Evolutionary conservation across 2,888 invertebrate genomes (phyloP).

Genomic region (Leptura quadrifasciata): DNA sequence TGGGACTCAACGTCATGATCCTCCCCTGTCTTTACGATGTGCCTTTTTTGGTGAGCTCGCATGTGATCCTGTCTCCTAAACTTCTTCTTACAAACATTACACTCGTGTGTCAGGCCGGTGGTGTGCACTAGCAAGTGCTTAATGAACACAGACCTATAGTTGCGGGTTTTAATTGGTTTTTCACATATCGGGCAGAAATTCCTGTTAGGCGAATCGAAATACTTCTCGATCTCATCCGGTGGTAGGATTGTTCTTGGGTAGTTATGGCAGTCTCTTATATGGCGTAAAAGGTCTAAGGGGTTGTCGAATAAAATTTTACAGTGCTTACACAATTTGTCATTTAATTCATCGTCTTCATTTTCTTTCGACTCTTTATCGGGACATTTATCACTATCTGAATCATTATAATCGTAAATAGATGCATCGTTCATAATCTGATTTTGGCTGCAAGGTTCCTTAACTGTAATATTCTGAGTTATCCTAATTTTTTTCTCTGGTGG

Average conservation of each 20-base stretch:
- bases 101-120: constrained; percentile 45
- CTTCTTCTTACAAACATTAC: constrained; percentile 51
- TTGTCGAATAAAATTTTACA: constrained; percentile 46
- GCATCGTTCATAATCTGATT: constrained; percentile 12
- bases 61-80: constrained; percentile 54
- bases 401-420: constrained; percentile 55
- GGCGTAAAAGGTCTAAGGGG: constrained; percentile 50
- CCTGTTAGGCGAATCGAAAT: constrained; percentile 52
- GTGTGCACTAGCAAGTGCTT: constrained; percentile 53
- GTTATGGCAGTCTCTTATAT: constrained; percentile 45
- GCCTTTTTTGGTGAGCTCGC: constrained; percentile 53
- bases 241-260: constrained; percentile 42
- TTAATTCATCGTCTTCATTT: constrained; percentile 12
- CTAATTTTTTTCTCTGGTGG: constrained; percentile 14
- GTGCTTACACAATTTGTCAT: constrained; percentile 39
- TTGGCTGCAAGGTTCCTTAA: constrained; percentile 18
- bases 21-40: too few species aligned
- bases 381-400: constrained; percentile 48
- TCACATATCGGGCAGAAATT: constrained; percentile 52
- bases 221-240: constrained; percentile 47
- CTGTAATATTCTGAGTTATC: constrained; percentile 24
- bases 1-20: too few species aligned
- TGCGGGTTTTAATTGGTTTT: constrained; percentile 50
- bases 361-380: constrained; percentile 31
- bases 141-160: constrained; percentile 50